Evolutionary conservation across 2,797 vertebrate species (phyloP), one percentile per base, ranked within the genome.

Genomic region (Potorous gilbertii): DNA sequence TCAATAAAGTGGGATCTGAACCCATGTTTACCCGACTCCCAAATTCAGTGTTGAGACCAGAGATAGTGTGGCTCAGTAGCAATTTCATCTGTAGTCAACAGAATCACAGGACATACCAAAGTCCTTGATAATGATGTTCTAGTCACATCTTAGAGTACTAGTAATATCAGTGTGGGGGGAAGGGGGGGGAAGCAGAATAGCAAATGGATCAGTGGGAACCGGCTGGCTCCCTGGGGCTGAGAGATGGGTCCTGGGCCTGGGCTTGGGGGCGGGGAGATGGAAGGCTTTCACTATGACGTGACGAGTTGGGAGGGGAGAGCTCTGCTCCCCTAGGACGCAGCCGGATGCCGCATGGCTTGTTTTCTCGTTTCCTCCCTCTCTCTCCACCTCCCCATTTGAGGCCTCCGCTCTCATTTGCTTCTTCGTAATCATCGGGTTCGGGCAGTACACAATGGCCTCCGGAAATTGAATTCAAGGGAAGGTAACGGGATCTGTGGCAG

Each of bases 381-480:
- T 62, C 59, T 31, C 59, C 29, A 62, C 54, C 0, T 9, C 56
- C 56, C 50, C 0, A 1, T 40, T 28, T 29, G 13, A 94, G 96
- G 6, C 28, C 95, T 56, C 12, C 0, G 31, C 4, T 16, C 40
- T 87, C 55, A 50, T 28, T 46, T 87, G 27, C 21, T 59, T 27
- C n/a, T 94, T 62, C 31, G 54, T 91, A 94, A 94, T 94, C 27
- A 89, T 93, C 91, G 92, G 92, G 55, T 40, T 46, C 90, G 0
- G 28, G 81, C 59, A 93, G 94, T 14, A 29, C 94, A 97, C 93
- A 94, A 90, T 14, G 87, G 97, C 59, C 90, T 95, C 91, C 94
- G 97, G 95, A 98, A 98, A 98, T 93, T 95, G 95, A 96, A 98
- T 96, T 93, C 89, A 74, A 62, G 90, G 93, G 96, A 93, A 97